Percentiles rank a stretch among this genome's conserved stretches.
phyloP scores from a whole-genome alignment of 1,140 invertebrate species.

The Aphis craccivora region DNA sequence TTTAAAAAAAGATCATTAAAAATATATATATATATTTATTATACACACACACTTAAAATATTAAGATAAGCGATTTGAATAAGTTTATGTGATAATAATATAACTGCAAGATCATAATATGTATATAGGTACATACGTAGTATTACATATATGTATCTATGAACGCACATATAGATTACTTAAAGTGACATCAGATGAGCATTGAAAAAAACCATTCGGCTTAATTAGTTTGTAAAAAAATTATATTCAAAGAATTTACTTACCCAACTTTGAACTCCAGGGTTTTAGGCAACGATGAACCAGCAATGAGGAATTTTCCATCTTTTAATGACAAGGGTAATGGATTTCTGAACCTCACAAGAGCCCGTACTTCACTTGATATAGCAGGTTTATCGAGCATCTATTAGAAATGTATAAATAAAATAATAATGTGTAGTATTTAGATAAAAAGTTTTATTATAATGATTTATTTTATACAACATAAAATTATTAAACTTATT shows the following conservation, averaged over 20 bases:
- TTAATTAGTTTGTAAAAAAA: background rate
- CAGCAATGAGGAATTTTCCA: constrained; percentile 80
- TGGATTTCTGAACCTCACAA: constrained; percentile 82
- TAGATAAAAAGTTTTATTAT: background rate
- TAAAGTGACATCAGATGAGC: background rate
- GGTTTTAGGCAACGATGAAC: constrained; percentile 76
- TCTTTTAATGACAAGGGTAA: constrained; percentile 78
- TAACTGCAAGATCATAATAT: too few relatives aligned
- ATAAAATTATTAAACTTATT: background rate
- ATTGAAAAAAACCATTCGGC: background rate
- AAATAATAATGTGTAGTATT: too few relatives aligned
- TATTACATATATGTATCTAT: too few relatives aligned
- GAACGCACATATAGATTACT: too few relatives aligned
- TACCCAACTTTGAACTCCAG: constrained; percentile 72
- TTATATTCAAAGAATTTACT: background rate
- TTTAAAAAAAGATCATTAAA: too few relatives aligned
- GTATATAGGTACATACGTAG: too few relatives aligned
- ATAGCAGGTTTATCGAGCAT: background rate
- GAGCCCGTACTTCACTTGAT: background rate
- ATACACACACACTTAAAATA: too few relatives aligned
- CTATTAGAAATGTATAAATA: background rate
- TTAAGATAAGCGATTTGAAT: background rate
- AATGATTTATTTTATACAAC: background rate
- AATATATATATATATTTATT: too few relatives aligned
- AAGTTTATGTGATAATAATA: background rate